Base-by-base conservation (phyloP, 2,797 vertebrate genomes). In the Darevskia mixta region DNA sequence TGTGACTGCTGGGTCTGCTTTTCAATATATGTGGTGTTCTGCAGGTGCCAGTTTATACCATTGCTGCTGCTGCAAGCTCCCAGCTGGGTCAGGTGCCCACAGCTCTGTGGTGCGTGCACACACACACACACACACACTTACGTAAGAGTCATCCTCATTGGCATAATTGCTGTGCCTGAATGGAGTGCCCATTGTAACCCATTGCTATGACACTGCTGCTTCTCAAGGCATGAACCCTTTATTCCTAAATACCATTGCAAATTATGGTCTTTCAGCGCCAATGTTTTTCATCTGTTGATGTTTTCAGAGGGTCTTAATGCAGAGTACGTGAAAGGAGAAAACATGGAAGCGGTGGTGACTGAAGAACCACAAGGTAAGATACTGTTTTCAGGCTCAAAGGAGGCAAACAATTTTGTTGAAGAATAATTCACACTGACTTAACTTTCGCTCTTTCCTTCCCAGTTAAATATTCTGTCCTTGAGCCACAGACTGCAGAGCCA, bases 281-380 rank as follows among this genome's bases (percentile, higher is more conserved):
- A 17, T 27, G 23, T 80, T 80, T 80, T 8, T 55, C 38, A 17
- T 55, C 80, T 25, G 79, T 45, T 55, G 58, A 7, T 85, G n/a
- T 91, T 90, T 76, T 89, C 97, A 99, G 99, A 98, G 97, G 98
- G 98, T 82, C 97, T 99, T 93, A 99, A 98, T 1, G 89, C 97
- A 0, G 98, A 99, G 84, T 97, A 98, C 0, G 97, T 97, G 92
- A 99, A 99, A 93, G 97, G 98, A 49, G 98, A 99, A 88, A 98
- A 98, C 92, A 98, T 98, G 75, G 98, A 99, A 81, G 97, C 97
- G 0, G 98, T 99, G 1, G 97, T 98, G 29, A 97, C 98, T n/a
- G 97, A 98, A 94, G 98, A 99, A 66, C 98, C 98, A 61, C 98
- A 98, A 98, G 98, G 99, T 99, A 95, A 97, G 96, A 55, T 25